Base-by-base conservation (phyloP, 2,888 invertebrate genomes). In the Caenorhabditis wallacei region DNA sequence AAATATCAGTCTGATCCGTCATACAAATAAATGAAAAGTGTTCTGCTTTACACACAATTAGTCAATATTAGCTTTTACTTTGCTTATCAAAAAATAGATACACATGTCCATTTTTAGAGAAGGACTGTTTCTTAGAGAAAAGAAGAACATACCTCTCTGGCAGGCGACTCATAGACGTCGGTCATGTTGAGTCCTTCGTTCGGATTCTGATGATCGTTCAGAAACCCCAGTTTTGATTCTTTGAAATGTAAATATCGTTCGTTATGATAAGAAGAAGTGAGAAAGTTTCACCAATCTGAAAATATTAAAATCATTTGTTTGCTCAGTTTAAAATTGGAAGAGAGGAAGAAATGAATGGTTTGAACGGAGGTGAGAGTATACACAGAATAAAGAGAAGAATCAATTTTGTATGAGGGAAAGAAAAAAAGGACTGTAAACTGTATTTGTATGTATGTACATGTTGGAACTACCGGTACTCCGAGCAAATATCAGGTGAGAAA, bases 111-210 rank as follows among this genome's bases (percentile, higher is more conserved):
- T 48, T 18, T 48, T 48, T 40, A 2, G 10, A 40, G 16, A 13
- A 40, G 2, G 2, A n/a, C n/a, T n/a, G n/a, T n/a, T n/a, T n/a
- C n/a, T n/a, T 40, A 13, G 13, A 40, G 40, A 40, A 40, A 40
- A 40, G 16, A 30, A 40, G 16, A 40, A 40, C 40, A 13, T 40
- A 80, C 83, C 75, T 83, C 80, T 64, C 80, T 53, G 51, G 75
- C 80, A 43, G 80, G 79, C 64, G 80, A 80, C 63, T 79, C 80
- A 66, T 80, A 80, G 18, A 80, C 80, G 78, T 80, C 80, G 71
- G 76, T 75, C 84, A 80, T 83, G 56, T 40, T 71, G 59, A 51
- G 57, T 56, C 59, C n/a, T 51, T 20, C 63, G 66, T n/a, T 37
- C 24, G 11, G 30, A 66, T 35, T 59, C 61, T 40, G 51, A 54